A percentile compares a stretch with the other conserved stretches of the same genome.
Conservation (phyloP, 1,140 invertebrate genomes). For the Drosophila azteca region DNA sequence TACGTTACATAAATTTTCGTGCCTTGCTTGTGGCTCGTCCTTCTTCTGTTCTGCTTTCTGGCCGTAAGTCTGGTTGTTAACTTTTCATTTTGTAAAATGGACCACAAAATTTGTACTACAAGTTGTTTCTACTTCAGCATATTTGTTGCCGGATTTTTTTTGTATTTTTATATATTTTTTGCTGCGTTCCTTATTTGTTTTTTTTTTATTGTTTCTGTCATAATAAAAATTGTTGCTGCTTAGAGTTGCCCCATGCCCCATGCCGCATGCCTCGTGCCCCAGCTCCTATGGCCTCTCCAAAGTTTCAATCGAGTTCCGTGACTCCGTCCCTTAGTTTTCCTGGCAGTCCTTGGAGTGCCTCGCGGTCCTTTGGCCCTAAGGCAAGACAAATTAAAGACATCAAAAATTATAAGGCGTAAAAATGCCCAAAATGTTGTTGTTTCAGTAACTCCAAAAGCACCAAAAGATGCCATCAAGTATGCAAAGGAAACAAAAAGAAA, state of each 20-base stretch:
- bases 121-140: constrained; percentile 60
- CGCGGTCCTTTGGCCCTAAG: constrained; percentile 26
- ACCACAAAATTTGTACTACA: constrained; percentile 79
- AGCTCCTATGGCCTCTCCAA: no score
- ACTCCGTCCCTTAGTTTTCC: no score
- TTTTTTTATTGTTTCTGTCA: constrained; percentile 72
- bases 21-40: constrained; percentile 40
- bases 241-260: constrained; percentile 35
- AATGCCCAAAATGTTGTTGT: constrained; percentile 51
- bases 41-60: background rate
- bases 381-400: constrained; percentile 80
- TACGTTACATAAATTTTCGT: constrained; percentile 77
- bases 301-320: no score
- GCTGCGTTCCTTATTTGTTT: constrained; percentile 7
- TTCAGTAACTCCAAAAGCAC: constrained; percentile 26
- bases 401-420: constrained; percentile 80
- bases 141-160: constrained; percentile 34
- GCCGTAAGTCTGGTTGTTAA: constrained; percentile 37
- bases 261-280: no score
- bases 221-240: constrained; percentile 77
- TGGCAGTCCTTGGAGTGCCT: background rate
- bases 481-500: constrained; percentile 44
- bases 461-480: constrained; percentile 44
- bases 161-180: background rate
- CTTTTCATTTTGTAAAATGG: constrained; percentile 79